Evolutionary conservation across 2,113 vertebrate species (phyloP), one percentile per base, ranked within the genome.

Genomic region (Hippolais icterina): DNA sequence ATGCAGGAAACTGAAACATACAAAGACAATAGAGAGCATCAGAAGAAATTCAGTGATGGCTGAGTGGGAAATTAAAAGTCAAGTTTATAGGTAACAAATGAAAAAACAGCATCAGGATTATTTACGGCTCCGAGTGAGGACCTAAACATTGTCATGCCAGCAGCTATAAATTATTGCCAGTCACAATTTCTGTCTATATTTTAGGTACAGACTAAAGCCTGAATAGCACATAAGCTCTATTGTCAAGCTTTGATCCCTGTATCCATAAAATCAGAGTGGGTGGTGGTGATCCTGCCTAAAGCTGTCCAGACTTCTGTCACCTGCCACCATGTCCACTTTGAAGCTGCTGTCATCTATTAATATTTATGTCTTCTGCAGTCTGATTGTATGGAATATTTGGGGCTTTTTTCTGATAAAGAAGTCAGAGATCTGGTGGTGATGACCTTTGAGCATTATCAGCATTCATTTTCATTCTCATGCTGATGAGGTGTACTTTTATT

Each of bases 171-270:
- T 37, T 70, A 70, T 18, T 84, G 20, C 25, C 71, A 75, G 44
- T 78, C 68, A 93, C 56, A 94, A 74, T 41, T 89, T 92, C 47
- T 75, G 27, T 64, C 56, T 29, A 41, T 57, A 47, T 46, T 93
- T 93, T 50, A 91, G 50, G 35, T 89, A 57, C 37, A 89, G 65
- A 46, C 39, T 68, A 80, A 46, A 87, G 76, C 47, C 89, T 97
- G 92, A 97, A 97, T 98, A 97, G 97, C 92, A 96, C 56, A 18
- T 54, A 54, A 77, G 13, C 95, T 87, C 96, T 94, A 90, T 90
- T 97, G 98, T 97, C 93, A 93, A 83, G 66, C 61, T 33, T 92
- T 98, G 97, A 97, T 96, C 97, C 97, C 98, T 98, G 85, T 96
- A 95, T 96, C 93, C 52, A 76, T 93, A 97, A 87, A 86, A 87